Evolutionary conservation across 2,888 invertebrate species (phyloP).

Genomic region (Stramonita haemastoma): DNA sequence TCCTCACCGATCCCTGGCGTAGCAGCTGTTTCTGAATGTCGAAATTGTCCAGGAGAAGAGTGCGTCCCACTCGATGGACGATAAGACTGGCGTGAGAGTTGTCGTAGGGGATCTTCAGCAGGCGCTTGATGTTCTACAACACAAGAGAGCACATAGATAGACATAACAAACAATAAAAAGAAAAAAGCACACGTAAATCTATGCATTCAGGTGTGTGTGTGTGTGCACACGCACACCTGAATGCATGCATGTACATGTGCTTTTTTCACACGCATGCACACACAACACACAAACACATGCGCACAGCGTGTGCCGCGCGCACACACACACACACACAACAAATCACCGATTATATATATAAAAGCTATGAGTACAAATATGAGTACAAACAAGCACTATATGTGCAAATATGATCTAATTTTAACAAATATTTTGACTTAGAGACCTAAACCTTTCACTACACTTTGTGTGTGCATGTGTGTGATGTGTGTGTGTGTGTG

Average conservation of each 20-base stretch:
- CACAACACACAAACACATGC: not conserved
- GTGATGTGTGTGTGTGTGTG: not conserved
- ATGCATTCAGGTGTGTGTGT: not conserved
- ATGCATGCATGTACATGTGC: not conserved
- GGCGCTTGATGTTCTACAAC: constrained; percentile 89
- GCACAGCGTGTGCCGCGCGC: no score
- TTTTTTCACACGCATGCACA: not conserved
- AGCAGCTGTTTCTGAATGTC: constrained; percentile 93
- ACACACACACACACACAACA: no score
- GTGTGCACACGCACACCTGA: not conserved
- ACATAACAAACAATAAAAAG: not conserved
- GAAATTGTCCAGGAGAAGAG: constrained; percentile 92
- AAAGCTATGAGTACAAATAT: no score
- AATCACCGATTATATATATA: not conserved
- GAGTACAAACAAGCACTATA: no score
- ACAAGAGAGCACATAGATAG: not conserved
- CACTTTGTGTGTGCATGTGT: not conserved
- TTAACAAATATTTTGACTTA: no score
- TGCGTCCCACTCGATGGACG: constrained; percentile 94
- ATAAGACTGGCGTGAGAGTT: constrained; percentile 88
- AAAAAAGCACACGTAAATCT: not conserved
- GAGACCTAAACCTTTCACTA: no score
- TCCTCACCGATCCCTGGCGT: constrained; percentile 82
- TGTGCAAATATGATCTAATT: no score
- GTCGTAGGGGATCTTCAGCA: constrained; percentile 91